phyloP scores from a whole-genome alignment of 2,888 invertebrate genomes.

The Didymodactylos carnosus region DNA sequence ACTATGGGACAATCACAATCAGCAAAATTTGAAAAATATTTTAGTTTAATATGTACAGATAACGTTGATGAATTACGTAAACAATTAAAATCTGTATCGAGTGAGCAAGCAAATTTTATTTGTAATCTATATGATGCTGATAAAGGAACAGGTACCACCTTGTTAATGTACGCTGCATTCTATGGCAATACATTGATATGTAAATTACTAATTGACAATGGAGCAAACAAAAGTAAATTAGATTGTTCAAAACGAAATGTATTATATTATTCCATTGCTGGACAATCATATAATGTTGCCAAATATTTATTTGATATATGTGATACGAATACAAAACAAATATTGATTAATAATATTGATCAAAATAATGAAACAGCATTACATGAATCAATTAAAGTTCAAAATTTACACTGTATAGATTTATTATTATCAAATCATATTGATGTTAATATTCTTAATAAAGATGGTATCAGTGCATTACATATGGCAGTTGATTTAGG shows the following conservation, averaged over 20 bases:
- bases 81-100: background rate
- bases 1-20: background rate
- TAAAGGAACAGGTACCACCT: background rate
- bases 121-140: background rate
- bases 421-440: background rate
- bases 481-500: constrained; percentile 2
- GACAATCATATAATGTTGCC: background rate
- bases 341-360: background rate
- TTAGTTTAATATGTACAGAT: background rate
- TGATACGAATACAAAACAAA: background rate
- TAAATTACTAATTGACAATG: background rate
- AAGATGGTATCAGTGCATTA: background rate
- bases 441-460: constrained; percentile 1
- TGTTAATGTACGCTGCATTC: background rate
- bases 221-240: background rate
- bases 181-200: background rate
- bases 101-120: background rate
- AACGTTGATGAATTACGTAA: background rate
- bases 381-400: background rate
- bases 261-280: background rate
- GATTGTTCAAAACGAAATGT: background rate
- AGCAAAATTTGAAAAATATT: background rate
- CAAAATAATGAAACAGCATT: background rate
- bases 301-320: background rate
- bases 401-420: background rate